phyloP scores from a whole-genome alignment of 2,888 invertebrate genomes.

The Drosophila tripunctata region DNA sequence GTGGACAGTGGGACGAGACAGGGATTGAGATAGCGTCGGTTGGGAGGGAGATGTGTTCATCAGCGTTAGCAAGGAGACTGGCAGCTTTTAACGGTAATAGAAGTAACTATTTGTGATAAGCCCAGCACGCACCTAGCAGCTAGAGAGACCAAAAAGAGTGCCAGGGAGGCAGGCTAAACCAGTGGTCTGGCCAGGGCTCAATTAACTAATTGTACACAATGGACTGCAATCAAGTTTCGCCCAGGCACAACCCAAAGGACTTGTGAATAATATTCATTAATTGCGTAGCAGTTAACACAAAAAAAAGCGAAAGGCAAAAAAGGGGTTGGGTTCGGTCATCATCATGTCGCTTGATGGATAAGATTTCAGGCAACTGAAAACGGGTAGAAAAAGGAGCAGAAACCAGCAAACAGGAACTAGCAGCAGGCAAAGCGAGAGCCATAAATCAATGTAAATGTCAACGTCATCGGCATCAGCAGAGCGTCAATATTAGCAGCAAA shows the following conservation, averaged over 20 bases:
- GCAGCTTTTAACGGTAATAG: slow-evolving; percentile 61
- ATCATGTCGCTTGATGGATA: slow-evolving; percentile 70
- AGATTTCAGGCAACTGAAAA: slow-evolving; percentile 63
- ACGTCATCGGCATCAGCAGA: slow-evolving; percentile 74
- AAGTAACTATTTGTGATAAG: slow-evolving; percentile 60
- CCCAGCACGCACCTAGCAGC: slow-evolving; percentile 39
- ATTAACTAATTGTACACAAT: slow-evolving; percentile 78
- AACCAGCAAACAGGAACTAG: not conserved
- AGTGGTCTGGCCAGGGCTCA: slow-evolving; percentile 43
- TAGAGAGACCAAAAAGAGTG: not conserved
- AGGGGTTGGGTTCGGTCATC: slow-evolving; percentile 49
- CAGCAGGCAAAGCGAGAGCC: slow-evolving; percentile 38
- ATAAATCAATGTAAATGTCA: slow-evolving; percentile 80
- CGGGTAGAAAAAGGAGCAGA: slow-evolving; percentile 14
- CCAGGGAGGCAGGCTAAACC: slow-evolving; percentile 35
- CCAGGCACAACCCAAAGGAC: slow-evolving; percentile 31
- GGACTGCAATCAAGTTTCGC: slow-evolving; percentile 56
- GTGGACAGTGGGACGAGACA: slow-evolving; percentile 5
- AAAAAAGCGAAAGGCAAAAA: slow-evolving; percentile 15
- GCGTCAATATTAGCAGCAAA: slow-evolving; percentile 68
- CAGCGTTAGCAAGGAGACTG: slow-evolving; percentile 59
- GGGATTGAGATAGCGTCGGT: not conserved
- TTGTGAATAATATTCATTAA: slow-evolving; percentile 58
- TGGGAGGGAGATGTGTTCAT: slow-evolving; percentile 51
- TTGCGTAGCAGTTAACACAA: slow-evolving; percentile 55